A percentile compares a stretch with the other conserved stretches of the same genome.
These are phyloP conservation scores for Coleophora deauratella DNA, from an alignment of 2,888 invertebrate genomes.

Conservation along the genomic window DNA sequence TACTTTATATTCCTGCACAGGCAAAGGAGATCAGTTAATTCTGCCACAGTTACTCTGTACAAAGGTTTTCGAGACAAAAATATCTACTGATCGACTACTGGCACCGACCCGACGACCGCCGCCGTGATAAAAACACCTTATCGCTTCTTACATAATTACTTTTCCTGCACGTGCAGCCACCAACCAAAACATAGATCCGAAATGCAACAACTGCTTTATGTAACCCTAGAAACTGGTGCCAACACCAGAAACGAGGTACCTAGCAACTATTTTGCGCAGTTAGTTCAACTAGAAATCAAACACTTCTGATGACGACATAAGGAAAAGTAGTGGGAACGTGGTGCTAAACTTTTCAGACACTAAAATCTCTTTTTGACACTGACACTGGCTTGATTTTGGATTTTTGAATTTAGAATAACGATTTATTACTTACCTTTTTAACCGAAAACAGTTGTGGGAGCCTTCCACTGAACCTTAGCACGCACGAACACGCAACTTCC, in stretches of 20 bases:
- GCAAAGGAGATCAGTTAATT: too few relatives aligned
- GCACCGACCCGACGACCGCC: constrained; percentile 24
- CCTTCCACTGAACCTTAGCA: constrained; percentile 58
- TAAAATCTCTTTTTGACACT: constrained; percentile 12
- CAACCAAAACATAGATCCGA: constrained; percentile 19
- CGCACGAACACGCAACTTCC: constrained; percentile 63
- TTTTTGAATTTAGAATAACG: background rate
- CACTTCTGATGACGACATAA: constrained; percentile 24
- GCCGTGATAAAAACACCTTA: constrained; percentile 36
- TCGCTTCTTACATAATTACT: constrained; percentile 48
- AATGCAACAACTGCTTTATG: constrained; percentile 6
- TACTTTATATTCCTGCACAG: too few relatives aligned
- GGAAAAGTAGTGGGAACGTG: constrained; percentile 27
- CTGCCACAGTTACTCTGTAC: constrained; percentile 4
- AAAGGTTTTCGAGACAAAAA: constrained; percentile 28
- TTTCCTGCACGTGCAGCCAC: constrained; percentile 36
- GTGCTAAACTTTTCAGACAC: constrained; percentile 16
- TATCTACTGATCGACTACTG: constrained; percentile 22
- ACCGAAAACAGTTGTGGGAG: constrained; percentile 47
- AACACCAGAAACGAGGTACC: constrained; percentile 13
- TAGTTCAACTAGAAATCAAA: constrained; percentile 23
- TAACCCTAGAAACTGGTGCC: constrained; percentile 7
- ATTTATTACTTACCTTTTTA: constrained; percentile 49
- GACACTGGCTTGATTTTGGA: background rate
- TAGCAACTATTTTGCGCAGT: constrained; percentile 34